phyloP scores from a whole-genome alignment of 2,888 invertebrate species.

The Spodoptera picta region DNA sequence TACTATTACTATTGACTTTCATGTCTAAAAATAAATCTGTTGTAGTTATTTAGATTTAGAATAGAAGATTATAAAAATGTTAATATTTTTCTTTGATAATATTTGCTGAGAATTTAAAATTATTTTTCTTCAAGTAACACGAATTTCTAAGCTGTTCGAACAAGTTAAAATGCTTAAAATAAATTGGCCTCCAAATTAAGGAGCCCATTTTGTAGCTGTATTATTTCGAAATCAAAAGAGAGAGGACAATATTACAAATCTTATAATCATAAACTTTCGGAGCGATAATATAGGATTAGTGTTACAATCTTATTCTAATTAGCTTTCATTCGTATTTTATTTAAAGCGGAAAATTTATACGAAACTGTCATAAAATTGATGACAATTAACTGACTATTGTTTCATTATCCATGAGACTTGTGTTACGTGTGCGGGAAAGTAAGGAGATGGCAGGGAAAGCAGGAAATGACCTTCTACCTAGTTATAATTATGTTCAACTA shows the following conservation, averaged over 20 bases:
- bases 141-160: no score
- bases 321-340: slow-evolving; percentile 6
- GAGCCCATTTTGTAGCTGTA: background rate
- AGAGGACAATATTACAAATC: background rate
- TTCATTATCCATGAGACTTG: slow-evolving; percentile 8
- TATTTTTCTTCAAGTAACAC: no score
- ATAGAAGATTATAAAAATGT: no score
- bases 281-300: background rate
- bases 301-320: slow-evolving; percentile 13
- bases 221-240: background rate
- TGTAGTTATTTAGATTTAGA: no score
- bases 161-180: background rate
- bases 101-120: no score
- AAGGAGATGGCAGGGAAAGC: slow-evolving; percentile 13
- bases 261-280: background rate
- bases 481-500: background rate
- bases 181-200: slow-evolving; percentile 1
- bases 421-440: slow-evolving; percentile 28
- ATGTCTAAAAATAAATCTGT: no score
- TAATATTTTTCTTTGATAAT: no score
- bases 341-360: slow-evolving; percentile 5
- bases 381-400: slow-evolving; percentile 37
- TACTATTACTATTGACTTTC: no score
- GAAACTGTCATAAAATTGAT: slow-evolving; percentile 23
- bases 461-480: background rate